Evolutionary conservation across 2,888 invertebrate species (phyloP), one percentile per base, ranked within the genome.

Genomic region (Lepidochrysops patricia): DNA sequence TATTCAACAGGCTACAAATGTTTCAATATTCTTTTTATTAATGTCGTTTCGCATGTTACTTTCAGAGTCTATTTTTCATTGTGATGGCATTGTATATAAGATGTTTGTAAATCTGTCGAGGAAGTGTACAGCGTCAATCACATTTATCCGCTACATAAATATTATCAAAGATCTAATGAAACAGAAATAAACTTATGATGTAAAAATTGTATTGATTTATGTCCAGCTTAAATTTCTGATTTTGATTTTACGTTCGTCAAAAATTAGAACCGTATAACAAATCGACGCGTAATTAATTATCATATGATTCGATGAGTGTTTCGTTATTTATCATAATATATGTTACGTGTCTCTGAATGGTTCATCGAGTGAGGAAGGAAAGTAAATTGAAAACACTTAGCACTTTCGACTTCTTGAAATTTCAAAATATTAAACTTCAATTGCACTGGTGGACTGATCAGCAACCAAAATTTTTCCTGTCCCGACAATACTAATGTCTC

Each of bases 31-130:
- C 4, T 34, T 4, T 43, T 19, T 23, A 43, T 43, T 43, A 19
- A 43, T 43, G 43, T 43, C 19, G 23, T 43, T 43, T 43, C 9
- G 43, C 43, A 43, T 43, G 43, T 43, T 43, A 43, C 23, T 23
- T 43, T 23, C 43, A 19, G 15, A 1, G 37, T 37, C 37, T 43
- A 43, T 43, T 43, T 43, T 43, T 43, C 19, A 23, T 19, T 43
- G 43, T 43, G 43, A 43, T 43, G 43, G 43, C 43, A 43, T 43
- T 23, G 43, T 43, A 19, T 23, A 43, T 23, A 9, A 43, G 50
- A 50, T 50, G 50, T 50, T 26, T 50, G 50, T 26, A 6, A 26
- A 50, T 1, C n/a, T 50, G 50, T n/a, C 50, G 50, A 50, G 50
- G 26, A 50, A 50, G 26, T 50, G 43, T 43, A 43, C 43, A 19